Conservation (phyloP, 2,888 invertebrate species). For the Ennomos fuscantarius region DNA sequence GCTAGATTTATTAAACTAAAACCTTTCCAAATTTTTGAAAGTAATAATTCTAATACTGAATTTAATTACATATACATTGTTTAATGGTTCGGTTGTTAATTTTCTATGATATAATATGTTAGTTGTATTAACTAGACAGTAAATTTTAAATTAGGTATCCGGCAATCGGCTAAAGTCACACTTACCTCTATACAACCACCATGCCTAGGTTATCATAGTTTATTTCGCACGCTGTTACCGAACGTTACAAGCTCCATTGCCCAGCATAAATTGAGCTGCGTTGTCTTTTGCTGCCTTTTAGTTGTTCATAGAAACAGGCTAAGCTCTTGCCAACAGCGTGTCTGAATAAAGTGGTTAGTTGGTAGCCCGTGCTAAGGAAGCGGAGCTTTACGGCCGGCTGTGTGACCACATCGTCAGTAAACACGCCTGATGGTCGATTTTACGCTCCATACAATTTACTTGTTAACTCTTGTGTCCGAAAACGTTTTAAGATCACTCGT, state of each 20-base stretch:
- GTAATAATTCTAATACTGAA: too few relatives aligned
- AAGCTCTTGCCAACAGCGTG: conserved; percentile 42
- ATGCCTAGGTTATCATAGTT: conserved; percentile 75
- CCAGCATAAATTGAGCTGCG: conserved; percentile 48
- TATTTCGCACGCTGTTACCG: conserved; percentile 74
- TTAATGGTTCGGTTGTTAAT: too few relatives aligned
- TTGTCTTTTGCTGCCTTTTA: conserved; percentile 38
- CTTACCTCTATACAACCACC: conserved; percentile 30
- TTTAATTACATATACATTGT: too few relatives aligned
- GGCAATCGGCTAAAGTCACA: conserved; percentile 12
- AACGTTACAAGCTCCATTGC: conserved; percentile 56
- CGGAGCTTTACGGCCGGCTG: conserved; percentile 69
- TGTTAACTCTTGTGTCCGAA: neutral
- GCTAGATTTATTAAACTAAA: too few relatives aligned
- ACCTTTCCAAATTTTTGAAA: too few relatives aligned
- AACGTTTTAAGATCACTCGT: too few relatives aligned
- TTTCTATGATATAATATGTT: too few relatives aligned
- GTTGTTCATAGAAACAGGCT: conserved; percentile 26
- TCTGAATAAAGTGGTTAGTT: conserved; percentile 54
- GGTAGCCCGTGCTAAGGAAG: conserved; percentile 69
- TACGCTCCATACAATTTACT: conserved; percentile 51
- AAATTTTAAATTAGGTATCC: neutral
- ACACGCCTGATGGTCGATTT: conserved; percentile 61
- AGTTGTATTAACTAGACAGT: too few relatives aligned
- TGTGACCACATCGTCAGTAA: conserved; percentile 67